Evolutionary conservation across 1,140 invertebrate genomes (phyloP).

Genomic region (Drosophila ogumai): DNA sequence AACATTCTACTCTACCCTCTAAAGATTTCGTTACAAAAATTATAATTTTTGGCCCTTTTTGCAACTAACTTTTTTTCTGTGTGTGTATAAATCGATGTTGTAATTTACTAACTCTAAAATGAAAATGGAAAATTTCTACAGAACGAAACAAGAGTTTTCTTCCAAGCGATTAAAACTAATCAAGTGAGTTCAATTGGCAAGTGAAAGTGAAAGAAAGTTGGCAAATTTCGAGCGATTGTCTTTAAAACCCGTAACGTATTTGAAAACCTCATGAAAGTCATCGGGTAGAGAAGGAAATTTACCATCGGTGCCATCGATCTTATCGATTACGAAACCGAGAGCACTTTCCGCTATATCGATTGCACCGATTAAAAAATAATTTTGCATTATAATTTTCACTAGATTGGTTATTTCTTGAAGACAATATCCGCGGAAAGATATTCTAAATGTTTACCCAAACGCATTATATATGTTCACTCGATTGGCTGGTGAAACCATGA

Average conservation of each 20-base stretch:
- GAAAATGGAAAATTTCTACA: constrained; percentile 73
- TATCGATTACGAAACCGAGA: neutral
- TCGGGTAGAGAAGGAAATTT: constrained; percentile 25
- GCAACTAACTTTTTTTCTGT: constrained; percentile 77
- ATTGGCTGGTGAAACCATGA: constrained; percentile 31
- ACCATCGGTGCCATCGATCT: constrained; percentile 18
- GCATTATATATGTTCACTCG: constrained; percentile 2
- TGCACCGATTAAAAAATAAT: neutral
- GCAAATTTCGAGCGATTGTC: constrained; percentile 59
- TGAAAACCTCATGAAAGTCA: constrained; percentile 13
- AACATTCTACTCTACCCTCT: constrained; percentile 35
- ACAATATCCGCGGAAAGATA: neutral
- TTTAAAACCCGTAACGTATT: constrained; percentile 11
- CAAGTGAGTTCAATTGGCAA: constrained; percentile 85
- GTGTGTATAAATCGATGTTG: constrained; percentile 82
- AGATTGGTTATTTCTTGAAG: constrained; percentile 1
- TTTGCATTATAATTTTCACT: neutral
- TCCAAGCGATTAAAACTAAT: constrained; percentile 59
- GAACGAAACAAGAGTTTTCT: constrained; percentile 69
- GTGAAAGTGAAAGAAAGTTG: constrained; percentile 71
- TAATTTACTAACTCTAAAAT: constrained; percentile 69
- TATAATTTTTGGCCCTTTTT: constrained; percentile 68
- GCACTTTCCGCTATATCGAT: neutral
- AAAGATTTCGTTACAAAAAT: constrained; percentile 49
- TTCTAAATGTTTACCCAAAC: neutral